Percentiles rank a stretch among this genome's conserved stretches.
Conservation (phyloP, 2,797 vertebrate genomes). For the Malacoraja senta region DNA sequence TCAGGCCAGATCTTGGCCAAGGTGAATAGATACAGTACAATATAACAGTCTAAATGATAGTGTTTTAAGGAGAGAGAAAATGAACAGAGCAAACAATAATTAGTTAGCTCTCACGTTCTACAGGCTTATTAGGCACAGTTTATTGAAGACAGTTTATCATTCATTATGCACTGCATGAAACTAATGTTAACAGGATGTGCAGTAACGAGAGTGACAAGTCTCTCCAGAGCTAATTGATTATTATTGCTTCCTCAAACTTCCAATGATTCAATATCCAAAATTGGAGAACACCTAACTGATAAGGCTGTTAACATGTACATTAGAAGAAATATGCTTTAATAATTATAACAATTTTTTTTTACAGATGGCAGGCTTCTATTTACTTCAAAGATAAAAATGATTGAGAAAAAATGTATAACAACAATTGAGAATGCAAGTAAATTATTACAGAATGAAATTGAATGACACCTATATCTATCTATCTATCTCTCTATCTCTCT, state of each 20-base stretch:
- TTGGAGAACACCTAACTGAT: background rate
- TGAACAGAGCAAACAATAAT: background rate
- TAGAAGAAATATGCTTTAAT: background rate
- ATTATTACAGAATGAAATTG: background rate
- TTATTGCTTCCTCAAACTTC: slow-evolving; percentile 21
- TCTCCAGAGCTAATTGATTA: slow-evolving; percentile 15
- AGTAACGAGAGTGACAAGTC: slow-evolving; percentile 4
- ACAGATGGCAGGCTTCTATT: background rate
- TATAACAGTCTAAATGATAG: background rate
- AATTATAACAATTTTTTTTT: background rate
- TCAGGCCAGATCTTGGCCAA: background rate
- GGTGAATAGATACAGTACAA: background rate
- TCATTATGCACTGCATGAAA: slow-evolving; percentile 18
- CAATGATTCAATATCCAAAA: background rate
- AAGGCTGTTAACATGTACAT: slow-evolving; percentile 9
- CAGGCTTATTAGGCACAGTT: slow-evolving; percentile 5
- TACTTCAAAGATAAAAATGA: background rate
- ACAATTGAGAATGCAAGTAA: background rate
- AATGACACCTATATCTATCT: background rate
- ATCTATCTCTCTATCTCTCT: too few relatives aligned
- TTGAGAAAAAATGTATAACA: background rate
- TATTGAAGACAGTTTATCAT: slow-evolving; percentile 22
- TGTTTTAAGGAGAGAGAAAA: background rate
- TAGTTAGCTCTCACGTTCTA: background rate
- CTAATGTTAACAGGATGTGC: background rate